A percentile compares a stretch with the other conserved stretches of the same genome.
phyloP scores from a whole-genome alignment of 2,113 vertebrate species.

The Bubo blakistoni region DNA sequence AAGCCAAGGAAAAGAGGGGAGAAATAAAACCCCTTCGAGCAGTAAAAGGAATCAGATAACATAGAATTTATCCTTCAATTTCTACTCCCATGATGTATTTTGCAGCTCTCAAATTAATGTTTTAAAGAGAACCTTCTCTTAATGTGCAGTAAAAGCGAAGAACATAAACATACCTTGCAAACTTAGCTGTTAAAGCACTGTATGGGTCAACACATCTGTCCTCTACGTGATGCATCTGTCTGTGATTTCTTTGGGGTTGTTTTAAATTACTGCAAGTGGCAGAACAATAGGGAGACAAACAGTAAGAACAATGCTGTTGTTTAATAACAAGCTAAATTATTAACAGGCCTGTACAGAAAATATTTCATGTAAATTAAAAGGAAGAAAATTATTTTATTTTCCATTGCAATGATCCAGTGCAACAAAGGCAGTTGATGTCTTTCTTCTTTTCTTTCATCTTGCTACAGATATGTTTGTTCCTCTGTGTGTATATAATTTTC shows the following conservation, averaged over 20 bases:
- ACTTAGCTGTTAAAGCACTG: not conserved
- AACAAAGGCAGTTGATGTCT: not conserved
- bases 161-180: not conserved
- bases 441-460: not conserved
- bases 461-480: not conserved
- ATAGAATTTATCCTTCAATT: not conserved
- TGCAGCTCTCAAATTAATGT: not conserved
- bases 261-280: constrained; percentile 29
- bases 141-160: not conserved
- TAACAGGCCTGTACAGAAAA: constrained; percentile 25
- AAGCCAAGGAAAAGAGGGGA: constrained; percentile 10
- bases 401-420: not conserved
- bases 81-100: not conserved
- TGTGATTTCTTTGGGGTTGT: not conserved
- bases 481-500: not conserved
- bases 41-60: constrained; percentile 29
- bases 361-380: not conserved
- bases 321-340: constrained; percentile 38
- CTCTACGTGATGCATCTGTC: not conserved
- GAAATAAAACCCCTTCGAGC: not conserved
- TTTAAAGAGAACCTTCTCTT: not conserved
- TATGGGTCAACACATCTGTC: constrained; percentile 24
- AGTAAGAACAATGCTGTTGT: constrained; percentile 20
- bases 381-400: constrained; percentile 20
- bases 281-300: constrained; percentile 35